Evolutionary conservation across 2,113 vertebrate genomes (phyloP), one percentile per base, ranked within the genome.

Genomic region (Toxostoma redivivum): DNA sequence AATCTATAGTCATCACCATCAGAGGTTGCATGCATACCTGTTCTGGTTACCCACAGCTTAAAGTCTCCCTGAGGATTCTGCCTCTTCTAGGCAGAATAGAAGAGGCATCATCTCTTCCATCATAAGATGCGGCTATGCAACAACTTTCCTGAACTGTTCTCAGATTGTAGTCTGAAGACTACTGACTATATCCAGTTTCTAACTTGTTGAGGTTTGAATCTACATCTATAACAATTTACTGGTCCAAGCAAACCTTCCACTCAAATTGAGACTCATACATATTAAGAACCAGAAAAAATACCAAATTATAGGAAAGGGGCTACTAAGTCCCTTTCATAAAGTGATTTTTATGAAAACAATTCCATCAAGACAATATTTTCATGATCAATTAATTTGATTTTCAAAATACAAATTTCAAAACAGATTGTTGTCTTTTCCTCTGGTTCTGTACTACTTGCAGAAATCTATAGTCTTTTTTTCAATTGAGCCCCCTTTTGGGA

Each of bases 231-330:
- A 37, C 10, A 65, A 45, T 21, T 37, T 27, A 51, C 57, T 47
- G 47, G 16, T 86, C 65, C 40, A 70, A 56, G 15, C 10, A 57
- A 17, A 77, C 2, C 4, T n/a, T 57, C 24, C 66, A 61, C 23
- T 47, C 21, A 31, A 74, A 89, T 28, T 15, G 21, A 45, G 30
- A 56, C n/a, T 53, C 2, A 0, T 40, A 38, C 0, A 0, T 50
- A 82, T 56, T 65, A 70, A 70, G 22, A 65, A 54, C 38, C 51
- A 72, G 15, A 0, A 76, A 69, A 85, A 73, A 30, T 11, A 64
- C 28, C 9, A 54, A 73, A 60, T 53, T 64, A 58, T 37, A 51
- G 19, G 19, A 61, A 87, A 70, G 7, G 12, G 54, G 22, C 10
- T 65, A 88, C 24, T 48, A 57, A 69, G 35, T 40, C 23, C 24